Evolutionary conservation across 1,140 invertebrate species (phyloP), one percentile per base, ranked within the genome.

Genomic region (Adelges cooleyi): DNA sequence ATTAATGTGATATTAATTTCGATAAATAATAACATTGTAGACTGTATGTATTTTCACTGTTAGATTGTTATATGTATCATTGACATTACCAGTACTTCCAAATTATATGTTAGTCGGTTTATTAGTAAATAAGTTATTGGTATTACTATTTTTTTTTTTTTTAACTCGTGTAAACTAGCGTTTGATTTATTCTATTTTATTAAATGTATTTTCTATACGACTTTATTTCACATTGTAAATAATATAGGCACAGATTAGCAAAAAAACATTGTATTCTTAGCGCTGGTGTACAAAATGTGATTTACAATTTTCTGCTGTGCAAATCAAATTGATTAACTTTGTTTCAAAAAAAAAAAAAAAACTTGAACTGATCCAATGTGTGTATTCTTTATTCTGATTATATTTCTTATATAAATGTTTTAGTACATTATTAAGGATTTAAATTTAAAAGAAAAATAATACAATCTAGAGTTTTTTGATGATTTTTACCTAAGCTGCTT

Each of bases 151-250:
- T 59, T 4, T 13, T 2, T 25, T 13, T 27, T 42, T 44, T 46
- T 59, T 27, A 20, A 59, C 44, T 44, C 2, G 40, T 40, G 52
- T n/a, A n/a, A 22, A 33, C 5, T 33, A 56, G 23, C 18, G 23
- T 42, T 15, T 44, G 38, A 42, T 27, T 29, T 44, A 46, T 59
- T 25, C 38, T 42, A 56, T 56, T 56, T 44, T 15, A 59, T 59
- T 59, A 44, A 13, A 44, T 44, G 42, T 44, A 59, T 44, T 59
- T 59, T 59, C 54, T 27, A 59, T 44, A 59, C 22, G n/a, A 44
- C 42, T 59, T 59, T 42, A 59, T 59, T 59, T 42, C 54, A 59
- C 54, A 25, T 44, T 59, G 54, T 59, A 59, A 44, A 59, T 59
- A 59, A 42, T n/a, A n/a, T 44, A 59, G 54, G 54, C 54, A 59